Percentiles rank a stretch among this genome's conserved stretches.
These are phyloP conservation scores for Motacilla alba DNA, from an alignment of 2,113 vertebrate genomes.

Conservation along the genomic window DNA sequence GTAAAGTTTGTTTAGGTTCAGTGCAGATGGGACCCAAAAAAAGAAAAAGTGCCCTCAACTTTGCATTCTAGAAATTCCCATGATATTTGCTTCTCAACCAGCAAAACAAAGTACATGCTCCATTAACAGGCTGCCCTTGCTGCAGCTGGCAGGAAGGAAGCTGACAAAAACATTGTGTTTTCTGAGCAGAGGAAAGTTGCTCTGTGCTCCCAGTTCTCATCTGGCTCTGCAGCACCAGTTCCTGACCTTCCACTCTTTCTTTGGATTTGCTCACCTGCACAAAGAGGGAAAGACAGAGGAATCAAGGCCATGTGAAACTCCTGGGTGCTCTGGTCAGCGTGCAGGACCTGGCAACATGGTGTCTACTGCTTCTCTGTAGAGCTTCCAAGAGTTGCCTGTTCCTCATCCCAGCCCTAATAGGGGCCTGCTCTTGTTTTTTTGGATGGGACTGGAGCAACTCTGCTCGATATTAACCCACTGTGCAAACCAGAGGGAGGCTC, in stretches of 20 bases:
- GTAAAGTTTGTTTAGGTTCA: constrained; percentile 2
- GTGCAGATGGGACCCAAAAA: neutral
- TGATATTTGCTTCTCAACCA: neutral
- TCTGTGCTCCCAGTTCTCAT: neutral
- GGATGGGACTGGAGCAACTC: neutral
- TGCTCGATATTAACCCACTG: neutral
- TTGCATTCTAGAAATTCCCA: constrained; percentile 6
- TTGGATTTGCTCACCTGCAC: neutral
- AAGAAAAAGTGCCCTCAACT: neutral
- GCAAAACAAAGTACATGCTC: neutral
- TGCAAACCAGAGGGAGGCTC: neutral
- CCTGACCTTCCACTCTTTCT: neutral
- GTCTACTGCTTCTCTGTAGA: neutral
- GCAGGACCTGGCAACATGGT: neutral
- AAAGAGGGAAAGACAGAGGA: neutral
- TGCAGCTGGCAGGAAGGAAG: neutral
- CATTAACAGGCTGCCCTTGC: neutral
- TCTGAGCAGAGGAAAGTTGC: neutral
- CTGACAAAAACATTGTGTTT: neutral
- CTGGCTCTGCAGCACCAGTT: neutral
- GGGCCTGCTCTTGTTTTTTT: neutral
- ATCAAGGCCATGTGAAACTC: rapidly evolving
- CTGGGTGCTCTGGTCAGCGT: rapidly evolving
- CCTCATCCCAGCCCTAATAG: neutral
- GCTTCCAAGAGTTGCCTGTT: neutral